phyloP scores from a whole-genome alignment of 2,113 vertebrate genomes.

The Tachysurus vachellii region DNA sequence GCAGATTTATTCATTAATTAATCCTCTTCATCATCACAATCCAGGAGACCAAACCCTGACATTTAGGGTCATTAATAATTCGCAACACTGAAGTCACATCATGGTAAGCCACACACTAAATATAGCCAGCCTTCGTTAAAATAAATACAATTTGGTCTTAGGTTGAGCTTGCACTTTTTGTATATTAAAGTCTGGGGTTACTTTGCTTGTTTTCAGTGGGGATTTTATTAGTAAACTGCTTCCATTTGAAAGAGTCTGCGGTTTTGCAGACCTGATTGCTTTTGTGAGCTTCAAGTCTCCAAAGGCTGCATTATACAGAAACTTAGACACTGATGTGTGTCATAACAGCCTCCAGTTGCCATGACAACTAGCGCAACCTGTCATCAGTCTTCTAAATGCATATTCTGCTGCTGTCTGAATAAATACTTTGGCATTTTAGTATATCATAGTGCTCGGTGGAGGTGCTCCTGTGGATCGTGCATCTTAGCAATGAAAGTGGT shows the following conservation, averaged over 20 bases:
- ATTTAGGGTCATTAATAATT: slow-evolving; percentile 48
- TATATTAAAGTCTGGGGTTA: not conserved
- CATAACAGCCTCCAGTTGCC: slow-evolving; percentile 50
- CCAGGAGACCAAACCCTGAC: slow-evolving; percentile 34
- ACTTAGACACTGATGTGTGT: slow-evolving; percentile 50
- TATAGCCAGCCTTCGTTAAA: slow-evolving; percentile 29
- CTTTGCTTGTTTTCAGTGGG: slow-evolving; percentile 19
- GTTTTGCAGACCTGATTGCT: slow-evolving; percentile 44
- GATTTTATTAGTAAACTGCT: slow-evolving; percentile 46
- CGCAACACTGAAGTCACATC: slow-evolving; percentile 25
- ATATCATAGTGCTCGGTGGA: slow-evolving; percentile 24
- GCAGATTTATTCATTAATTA: slow-evolving; percentile 38
- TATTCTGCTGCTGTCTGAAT: slow-evolving; percentile 42
- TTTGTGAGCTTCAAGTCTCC: slow-evolving; percentile 32
- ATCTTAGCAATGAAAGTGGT: slow-evolving; percentile 1
- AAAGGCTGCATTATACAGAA: slow-evolving; percentile 44
- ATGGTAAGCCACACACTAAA: slow-evolving; percentile 21
- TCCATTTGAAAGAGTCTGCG: slow-evolving; percentile 31
- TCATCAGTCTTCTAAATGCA: slow-evolving; percentile 50
- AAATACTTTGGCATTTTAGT: slow-evolving; percentile 44
- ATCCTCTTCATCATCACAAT: slow-evolving; percentile 40
- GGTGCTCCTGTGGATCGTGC: slow-evolving; percentile 21
- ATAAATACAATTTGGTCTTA: not conserved
- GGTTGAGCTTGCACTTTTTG: slow-evolving; percentile 31
- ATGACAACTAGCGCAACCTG: slow-evolving; percentile 51